phyloP scores from a whole-genome alignment of 2,113 vertebrate species.

The Cynopterus brachyotis region DNA sequence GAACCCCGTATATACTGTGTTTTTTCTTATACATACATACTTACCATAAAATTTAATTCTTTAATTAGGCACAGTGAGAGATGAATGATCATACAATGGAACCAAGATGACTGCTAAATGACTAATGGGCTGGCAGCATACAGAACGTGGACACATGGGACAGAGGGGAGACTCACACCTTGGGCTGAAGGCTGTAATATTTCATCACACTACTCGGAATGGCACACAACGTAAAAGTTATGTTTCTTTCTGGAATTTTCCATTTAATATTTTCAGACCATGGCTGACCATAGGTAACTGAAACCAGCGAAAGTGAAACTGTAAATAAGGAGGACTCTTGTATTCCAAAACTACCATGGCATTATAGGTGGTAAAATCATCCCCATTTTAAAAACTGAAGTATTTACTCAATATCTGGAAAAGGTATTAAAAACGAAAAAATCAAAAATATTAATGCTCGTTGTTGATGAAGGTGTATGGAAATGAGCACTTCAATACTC shows the following conservation, averaged over 20 bases:
- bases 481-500: neutral
- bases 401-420: slow-evolving; percentile 34
- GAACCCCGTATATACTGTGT: neutral
- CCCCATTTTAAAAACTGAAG: slow-evolving; percentile 20
- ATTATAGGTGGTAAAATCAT: slow-evolving; percentile 27
- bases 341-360: neutral
- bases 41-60: neutral
- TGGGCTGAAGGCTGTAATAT: neutral
- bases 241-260: neutral
- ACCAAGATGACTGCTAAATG: neutral
- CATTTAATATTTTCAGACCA: neutral
- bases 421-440: neutral
- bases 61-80: neutral
- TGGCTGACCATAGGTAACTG: neutral
- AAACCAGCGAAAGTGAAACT: neutral
- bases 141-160: neutral
- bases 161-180: neutral
- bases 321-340: neutral
- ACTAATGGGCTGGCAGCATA: neutral
- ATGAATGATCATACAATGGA: neutral
- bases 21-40: neutral
- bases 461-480: neutral
- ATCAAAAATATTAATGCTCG: neutral
- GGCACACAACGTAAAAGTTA: neutral
- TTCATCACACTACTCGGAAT: neutral